Conservation (phyloP, 2,113 vertebrate species). For the Numenius arquata region DNA sequence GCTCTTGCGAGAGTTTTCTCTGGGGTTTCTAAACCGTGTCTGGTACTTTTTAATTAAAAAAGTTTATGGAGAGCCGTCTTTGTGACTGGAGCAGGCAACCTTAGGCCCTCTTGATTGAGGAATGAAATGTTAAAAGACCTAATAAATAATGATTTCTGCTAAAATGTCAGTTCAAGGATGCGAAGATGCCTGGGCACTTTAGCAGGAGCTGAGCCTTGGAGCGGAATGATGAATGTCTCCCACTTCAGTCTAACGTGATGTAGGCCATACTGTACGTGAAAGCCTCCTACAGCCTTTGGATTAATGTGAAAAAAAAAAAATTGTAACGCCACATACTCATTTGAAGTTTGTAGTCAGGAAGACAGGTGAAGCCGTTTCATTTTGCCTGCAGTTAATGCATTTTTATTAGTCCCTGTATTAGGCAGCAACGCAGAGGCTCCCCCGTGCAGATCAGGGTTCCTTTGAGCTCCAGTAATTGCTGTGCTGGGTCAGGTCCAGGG, state of each 20-base stretch:
- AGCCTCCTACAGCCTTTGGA: not conserved
- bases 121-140: constrained; percentile 43
- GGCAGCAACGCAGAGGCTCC: not conserved
- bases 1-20: constrained; percentile 62
- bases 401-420: not conserved
- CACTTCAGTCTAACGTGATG: not conserved
- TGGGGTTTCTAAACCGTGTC: constrained; percentile 67
- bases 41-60: constrained; percentile 72
- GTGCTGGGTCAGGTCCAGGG: not conserved
- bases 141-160: constrained; percentile 48
- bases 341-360: not conserved
- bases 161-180: not conserved
- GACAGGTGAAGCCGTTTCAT: not conserved
- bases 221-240: not conserved
- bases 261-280: not conserved
- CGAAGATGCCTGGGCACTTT: not conserved
- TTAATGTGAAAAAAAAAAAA: not conserved
- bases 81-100: constrained; percentile 59
- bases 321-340: not conserved
- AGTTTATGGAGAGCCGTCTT: constrained; percentile 64
- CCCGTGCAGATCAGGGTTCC: not conserved
- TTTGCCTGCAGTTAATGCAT: not conserved
- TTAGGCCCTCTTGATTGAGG: constrained; percentile 24
- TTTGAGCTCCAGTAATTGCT: not conserved
- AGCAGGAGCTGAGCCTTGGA: not conserved